Conservation (phyloP, 2,888 invertebrate species). For the Hedychridium roseum region DNA sequence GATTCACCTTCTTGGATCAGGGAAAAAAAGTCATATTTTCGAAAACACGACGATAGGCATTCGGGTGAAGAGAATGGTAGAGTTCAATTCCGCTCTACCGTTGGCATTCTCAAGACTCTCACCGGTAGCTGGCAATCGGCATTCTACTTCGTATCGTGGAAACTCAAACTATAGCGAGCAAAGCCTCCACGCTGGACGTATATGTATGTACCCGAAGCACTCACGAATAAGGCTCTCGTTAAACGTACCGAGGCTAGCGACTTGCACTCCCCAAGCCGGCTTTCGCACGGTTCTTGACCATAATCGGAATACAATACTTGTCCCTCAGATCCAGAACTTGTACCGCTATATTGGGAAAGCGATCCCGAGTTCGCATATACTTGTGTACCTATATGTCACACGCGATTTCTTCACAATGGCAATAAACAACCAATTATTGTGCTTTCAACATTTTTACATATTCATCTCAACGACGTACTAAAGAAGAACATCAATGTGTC, state of each 20-base stretch:
- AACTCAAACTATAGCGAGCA: slow-evolving; percentile 33
- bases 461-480: too few species aligned
- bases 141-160: slow-evolving; percentile 29
- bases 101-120: slow-evolving; percentile 38
- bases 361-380: slow-evolving; percentile 1
- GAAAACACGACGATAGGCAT: too few species aligned
- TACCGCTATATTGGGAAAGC: slow-evolving; percentile 16
- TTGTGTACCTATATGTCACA: too few species aligned
- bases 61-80: too few species aligned
- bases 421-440: too few species aligned
- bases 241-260: slow-evolving; percentile 39
- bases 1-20: too few species aligned
- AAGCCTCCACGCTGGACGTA: slow-evolving; percentile 21
- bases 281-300: slow-evolving; percentile 41
- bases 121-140: slow-evolving; percentile 26
- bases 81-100: slow-evolving; percentile 10
- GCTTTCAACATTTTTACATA: too few species aligned
- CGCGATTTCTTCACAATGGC: too few species aligned
- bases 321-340: neutral
- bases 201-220: slow-evolving; percentile 35
- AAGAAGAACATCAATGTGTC: too few species aligned
- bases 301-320: slow-evolving; percentile 38
- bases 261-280: slow-evolving; percentile 23
- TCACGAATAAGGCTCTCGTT: slow-evolving; percentile 57
- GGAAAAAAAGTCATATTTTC: neutral